Percentiles rank a stretch among this genome's conserved stretches.
phyloP scores from a whole-genome alignment of 2,888 invertebrate species.

The Polydrusus cervinus region DNA sequence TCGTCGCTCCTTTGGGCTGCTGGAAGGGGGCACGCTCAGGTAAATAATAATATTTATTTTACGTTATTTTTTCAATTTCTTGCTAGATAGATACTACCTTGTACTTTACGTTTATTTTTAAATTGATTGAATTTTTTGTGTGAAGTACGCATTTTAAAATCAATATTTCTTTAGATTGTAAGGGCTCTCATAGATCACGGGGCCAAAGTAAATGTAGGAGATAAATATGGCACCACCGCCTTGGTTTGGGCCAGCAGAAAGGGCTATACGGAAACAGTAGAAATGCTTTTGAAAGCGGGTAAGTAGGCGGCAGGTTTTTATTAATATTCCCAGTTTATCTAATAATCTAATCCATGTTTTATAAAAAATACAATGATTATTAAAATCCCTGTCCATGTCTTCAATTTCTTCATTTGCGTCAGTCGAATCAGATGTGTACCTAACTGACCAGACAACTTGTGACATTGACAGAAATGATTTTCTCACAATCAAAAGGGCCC shows the following conservation, averaged over 20 bases:
- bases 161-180: slow-evolving; percentile 76
- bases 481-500: too few species aligned
- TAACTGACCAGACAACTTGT: too few species aligned
- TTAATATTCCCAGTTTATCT: too few species aligned
- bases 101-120: too few species aligned
- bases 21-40: slow-evolving; percentile 84
- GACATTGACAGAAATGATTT: too few species aligned
- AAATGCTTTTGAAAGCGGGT: slow-evolving; percentile 86
- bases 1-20: slow-evolving; percentile 96
- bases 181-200: slow-evolving; percentile 87
- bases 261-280: slow-evolving; percentile 89
- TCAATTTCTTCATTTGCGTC: too few species aligned
- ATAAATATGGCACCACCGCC: slow-evolving; percentile 97
- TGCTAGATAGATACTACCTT: too few species aligned
- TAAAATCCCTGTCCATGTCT: not conserved
- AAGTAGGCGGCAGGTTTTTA: slow-evolving; percentile 75
- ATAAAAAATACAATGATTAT: too few species aligned
- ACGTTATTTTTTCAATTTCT: not conserved
- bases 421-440: too few species aligned
- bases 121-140: too few species aligned
- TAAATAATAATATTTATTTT: slow-evolving; percentile 1
- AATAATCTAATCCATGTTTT: too few species aligned
- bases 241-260: slow-evolving; percentile 96
- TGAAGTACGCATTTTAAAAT: not conserved
- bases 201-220: slow-evolving; percentile 94